Evolutionary conservation across 2,888 invertebrate genomes (phyloP), one percentile per base, ranked within the genome.

Genomic region (Neoitamus cyanurus): DNA sequence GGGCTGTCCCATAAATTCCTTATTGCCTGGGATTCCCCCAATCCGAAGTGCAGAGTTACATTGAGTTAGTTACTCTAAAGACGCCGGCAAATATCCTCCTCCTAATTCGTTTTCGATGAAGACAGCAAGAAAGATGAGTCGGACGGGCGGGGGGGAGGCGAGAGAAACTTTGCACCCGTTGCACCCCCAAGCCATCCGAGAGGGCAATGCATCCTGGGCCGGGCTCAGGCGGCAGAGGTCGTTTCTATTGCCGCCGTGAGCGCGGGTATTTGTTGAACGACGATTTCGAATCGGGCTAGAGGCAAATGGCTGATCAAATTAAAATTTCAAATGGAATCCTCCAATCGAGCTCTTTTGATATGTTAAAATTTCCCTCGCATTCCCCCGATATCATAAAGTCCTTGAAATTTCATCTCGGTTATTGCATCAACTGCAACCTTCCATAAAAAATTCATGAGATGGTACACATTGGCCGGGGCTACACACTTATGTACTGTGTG

Each of bases 271-370:
- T 78, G 58, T 78, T 78, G 78, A 78, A 78, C 78, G 78, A 78
- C 58, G 78, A 78, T 48, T 78, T 48, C 78, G n/a, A 78, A 58
- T 75, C 42, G 37, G 42, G 42, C 46, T 48, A 30, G 31, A 78
- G 78, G 78, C 78, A 78, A 78, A 78, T 78, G 78, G 78, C 34
- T 78, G 78, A 78, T 78, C 78, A 78, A 78, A 78, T 78, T 78
- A 78, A 78, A 78, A 78, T 78, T 78, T 78, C 78, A 78, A 78
- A 78, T 78, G 48, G 58, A 46, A 48, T 78, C 48, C 78, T 58
- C 78, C 78, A 78, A 78, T 78, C 78, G 78, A 78, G 48, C 15
- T 48, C 78, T 78, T 78, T 78, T 78, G 78, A 78, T 78, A 78
- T 78, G 78, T 78, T 78, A 78, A 78, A 78, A 78, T 78, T 78